Conservation (phyloP, 2,113 vertebrate genomes). For the Rhabdomys dilectus region DNA sequence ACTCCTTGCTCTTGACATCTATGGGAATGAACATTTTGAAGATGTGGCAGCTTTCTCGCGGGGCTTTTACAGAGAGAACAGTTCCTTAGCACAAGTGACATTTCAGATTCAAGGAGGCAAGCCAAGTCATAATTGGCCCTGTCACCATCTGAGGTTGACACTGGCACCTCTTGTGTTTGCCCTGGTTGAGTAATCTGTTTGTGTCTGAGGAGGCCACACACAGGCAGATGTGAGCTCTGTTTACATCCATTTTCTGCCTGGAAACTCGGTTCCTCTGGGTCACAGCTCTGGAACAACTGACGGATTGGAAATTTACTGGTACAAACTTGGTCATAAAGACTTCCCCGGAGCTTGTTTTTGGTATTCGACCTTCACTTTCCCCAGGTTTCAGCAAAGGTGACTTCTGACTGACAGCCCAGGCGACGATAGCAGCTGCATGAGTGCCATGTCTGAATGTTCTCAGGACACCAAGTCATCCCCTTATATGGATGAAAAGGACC, state of each 20-base stretch:
- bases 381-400: background rate
- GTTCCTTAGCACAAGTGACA: conserved; percentile 63
- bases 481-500: background rate
- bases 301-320: conserved; percentile 74
- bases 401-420: background rate
- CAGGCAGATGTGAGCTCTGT: conserved; percentile 70
- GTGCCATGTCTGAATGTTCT: background rate
- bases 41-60: background rate
- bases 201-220: conserved; percentile 69
- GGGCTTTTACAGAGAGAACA: conserved; percentile 1
- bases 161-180: conserved; percentile 71
- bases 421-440: background rate
- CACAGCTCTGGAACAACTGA: conserved; percentile 63
- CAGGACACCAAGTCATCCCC: background rate
- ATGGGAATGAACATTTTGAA: background rate
- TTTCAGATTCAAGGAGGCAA: conserved; percentile 58
- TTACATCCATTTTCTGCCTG: conserved; percentile 70
- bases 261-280: conserved; percentile 64
- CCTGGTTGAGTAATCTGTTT: conserved; percentile 80
- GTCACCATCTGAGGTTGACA: conserved; percentile 56
- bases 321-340: conserved; percentile 22
- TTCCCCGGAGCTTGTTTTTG: background rate
- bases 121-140: conserved; percentile 53
- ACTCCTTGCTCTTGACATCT: background rate
- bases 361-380: background rate